These are phyloP conservation scores for Sarcophaga bullata DNA, from an alignment of 1,140 invertebrate genomes.

Conservation along the genomic window DNA sequence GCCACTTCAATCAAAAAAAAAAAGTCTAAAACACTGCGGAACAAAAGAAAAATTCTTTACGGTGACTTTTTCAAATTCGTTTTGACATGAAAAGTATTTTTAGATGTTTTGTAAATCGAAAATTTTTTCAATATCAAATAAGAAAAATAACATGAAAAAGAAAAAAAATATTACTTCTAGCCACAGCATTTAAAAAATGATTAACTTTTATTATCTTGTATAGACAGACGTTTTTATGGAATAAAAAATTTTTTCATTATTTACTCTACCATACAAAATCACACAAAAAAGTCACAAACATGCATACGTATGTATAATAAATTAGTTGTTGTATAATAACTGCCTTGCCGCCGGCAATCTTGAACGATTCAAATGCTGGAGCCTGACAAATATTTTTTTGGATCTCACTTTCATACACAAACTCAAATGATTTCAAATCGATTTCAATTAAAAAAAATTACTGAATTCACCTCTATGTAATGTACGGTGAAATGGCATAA, in stretches of 20 bases:
- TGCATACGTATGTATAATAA: background rate
- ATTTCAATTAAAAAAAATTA: background rate
- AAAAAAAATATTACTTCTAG: background rate
- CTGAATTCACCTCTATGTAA: too few species aligned
- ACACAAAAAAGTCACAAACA: too few species aligned
- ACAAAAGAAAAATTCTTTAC: slow-evolving; percentile 17
- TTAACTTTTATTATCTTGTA: too few species aligned
- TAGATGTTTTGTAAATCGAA: slow-evolving; percentile 6
- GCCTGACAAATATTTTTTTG: background rate
- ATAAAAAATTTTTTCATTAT: too few species aligned
- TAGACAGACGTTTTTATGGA: too few species aligned
- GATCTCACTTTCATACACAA: background rate
- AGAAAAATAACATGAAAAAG: background rate
- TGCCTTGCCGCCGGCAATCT: slow-evolving; percentile 21
- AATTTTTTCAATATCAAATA: too few species aligned
- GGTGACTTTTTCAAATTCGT: background rate
- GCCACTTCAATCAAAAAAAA: background rate
- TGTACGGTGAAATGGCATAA: background rate
- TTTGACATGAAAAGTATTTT: slow-evolving; percentile 22
- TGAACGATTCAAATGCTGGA: background rate
- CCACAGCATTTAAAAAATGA: too few species aligned
- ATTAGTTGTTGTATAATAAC: background rate
- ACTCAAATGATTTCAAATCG: background rate
- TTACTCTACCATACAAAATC: too few species aligned
- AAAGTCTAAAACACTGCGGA: background rate